phyloP scores from a whole-genome alignment of 1,140 invertebrate genomes.

The Notospermus geniculatus region DNA sequence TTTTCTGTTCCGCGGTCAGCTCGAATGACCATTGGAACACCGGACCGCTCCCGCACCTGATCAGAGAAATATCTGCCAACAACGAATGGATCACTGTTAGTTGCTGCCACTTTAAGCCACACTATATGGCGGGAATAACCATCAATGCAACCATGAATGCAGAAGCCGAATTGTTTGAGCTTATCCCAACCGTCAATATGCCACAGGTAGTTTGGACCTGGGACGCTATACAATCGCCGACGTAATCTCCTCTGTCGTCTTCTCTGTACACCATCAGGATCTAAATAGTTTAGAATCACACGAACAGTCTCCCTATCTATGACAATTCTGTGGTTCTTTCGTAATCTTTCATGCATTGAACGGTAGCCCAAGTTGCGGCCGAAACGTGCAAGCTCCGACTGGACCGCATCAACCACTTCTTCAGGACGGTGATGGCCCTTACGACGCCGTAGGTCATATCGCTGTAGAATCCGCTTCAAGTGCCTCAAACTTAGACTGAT shows the following conservation, averaged over 20 bases:
- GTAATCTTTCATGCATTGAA: slow-evolving; percentile 5
- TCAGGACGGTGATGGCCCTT: neutral
- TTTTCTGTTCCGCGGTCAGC: slow-evolving; percentile 36
- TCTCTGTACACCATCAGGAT: slow-evolving; percentile 5
- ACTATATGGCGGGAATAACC: slow-evolving; percentile 32
- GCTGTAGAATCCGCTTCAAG: neutral
- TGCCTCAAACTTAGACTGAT: neutral
- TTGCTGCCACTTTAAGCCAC: slow-evolving; percentile 29
- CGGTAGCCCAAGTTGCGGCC: slow-evolving; percentile 1
- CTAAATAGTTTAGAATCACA: slow-evolving; percentile 3
- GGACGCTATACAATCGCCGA: slow-evolving; percentile 24
- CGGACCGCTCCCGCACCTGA: slow-evolving; percentile 12
- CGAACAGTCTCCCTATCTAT: slow-evolving; percentile 3
- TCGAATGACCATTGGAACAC: slow-evolving; percentile 25
- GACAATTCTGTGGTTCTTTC: slow-evolving; percentile 3
- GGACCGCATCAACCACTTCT: neutral
- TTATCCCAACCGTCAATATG: slow-evolving; percentile 41
- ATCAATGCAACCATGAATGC: slow-evolving; percentile 37
- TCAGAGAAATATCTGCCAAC: slow-evolving; percentile 26
- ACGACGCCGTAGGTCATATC: neutral
- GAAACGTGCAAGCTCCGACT: neutral
- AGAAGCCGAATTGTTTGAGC: slow-evolving; percentile 34
- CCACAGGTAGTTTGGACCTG: slow-evolving; percentile 36
- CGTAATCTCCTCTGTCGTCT: slow-evolving; percentile 1
- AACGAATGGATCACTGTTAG: slow-evolving; percentile 35